Percentiles rank a stretch among this genome's conserved stretches.
These are phyloP conservation scores for Helicoverpa armigera DNA, from an alignment of 1,140 invertebrate genomes.

Conservation along the genomic window DNA sequence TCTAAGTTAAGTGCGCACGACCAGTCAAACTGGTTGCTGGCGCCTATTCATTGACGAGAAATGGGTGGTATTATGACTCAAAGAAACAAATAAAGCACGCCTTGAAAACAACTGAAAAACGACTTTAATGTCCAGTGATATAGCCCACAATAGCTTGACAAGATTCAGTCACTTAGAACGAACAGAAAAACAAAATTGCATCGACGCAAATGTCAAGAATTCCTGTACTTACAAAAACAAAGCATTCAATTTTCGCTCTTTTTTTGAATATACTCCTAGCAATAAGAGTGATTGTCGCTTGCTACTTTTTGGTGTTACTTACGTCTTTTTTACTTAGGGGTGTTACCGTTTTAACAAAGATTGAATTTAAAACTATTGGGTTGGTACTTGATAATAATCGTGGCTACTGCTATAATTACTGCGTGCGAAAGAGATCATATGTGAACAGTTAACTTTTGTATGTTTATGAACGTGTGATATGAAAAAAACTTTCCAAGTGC, in stretches of 20 bases:
- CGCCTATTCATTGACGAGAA: constrained; percentile 61
- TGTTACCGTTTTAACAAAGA: constrained; percentile 58
- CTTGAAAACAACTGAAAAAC: neutral
- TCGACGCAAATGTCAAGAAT: constrained; percentile 56
- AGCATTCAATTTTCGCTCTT: constrained; percentile 58
- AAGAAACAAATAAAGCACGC: constrained; percentile 2
- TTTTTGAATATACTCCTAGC: constrained; percentile 47
- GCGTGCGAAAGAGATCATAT: constrained; percentile 25
- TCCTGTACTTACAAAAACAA: constrained; percentile 57
- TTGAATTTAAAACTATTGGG: constrained; percentile 61
- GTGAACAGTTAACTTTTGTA: too few species aligned
- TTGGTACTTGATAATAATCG: constrained; percentile 29
- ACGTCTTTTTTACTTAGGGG: constrained; percentile 49
- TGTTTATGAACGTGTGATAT: too few species aligned
- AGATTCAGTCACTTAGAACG: neutral
- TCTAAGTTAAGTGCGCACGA: constrained; percentile 23
- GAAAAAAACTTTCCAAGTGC: too few species aligned
- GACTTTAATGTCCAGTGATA: neutral
- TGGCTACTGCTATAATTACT: constrained; percentile 20
- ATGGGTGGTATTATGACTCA: constrained; percentile 45
- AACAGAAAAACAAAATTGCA: neutral
- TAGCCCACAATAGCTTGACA: neutral
- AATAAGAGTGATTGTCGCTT: constrained; percentile 54
- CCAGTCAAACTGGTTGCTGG: constrained; percentile 54
- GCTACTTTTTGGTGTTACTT: constrained; percentile 42